Percentiles rank a stretch among this genome's conserved stretches.
Evolutionary conservation across 1,140 invertebrate species (phyloP).

Genomic region (Spodoptera frugiperda): DNA sequence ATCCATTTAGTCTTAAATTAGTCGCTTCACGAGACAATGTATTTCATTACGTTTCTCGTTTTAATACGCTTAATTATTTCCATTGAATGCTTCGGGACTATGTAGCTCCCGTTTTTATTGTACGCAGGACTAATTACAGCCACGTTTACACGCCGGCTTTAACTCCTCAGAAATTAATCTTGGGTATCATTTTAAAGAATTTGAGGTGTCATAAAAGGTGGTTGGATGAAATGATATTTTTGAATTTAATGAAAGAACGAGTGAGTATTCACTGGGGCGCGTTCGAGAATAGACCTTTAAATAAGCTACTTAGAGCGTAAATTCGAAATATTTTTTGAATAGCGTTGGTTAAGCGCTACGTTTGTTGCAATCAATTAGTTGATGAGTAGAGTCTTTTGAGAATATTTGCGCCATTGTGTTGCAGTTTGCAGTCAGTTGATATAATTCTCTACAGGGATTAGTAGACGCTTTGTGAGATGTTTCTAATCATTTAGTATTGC

Average conservation of each 20-base stretch:
- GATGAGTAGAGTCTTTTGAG: too few relatives aligned
- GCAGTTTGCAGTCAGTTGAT: too few relatives aligned
- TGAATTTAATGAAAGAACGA: conserved; percentile 3
- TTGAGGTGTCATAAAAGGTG: conserved; percentile 12
- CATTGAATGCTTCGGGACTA: conserved; percentile 58
- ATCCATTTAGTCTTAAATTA: conserved; percentile 52
- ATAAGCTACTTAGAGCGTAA: too few relatives aligned
- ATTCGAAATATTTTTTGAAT: too few relatives aligned
- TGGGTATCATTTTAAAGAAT: conserved; percentile 48
- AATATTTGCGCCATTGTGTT: too few relatives aligned
- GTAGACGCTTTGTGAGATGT: too few relatives aligned
- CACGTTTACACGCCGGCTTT: conserved; percentile 30
- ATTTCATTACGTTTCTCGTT: conserved; percentile 62
- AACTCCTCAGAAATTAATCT: conserved; percentile 38
- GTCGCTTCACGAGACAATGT: conserved; percentile 59
- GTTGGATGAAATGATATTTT: conserved; percentile 14
- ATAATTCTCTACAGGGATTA: too few relatives aligned
- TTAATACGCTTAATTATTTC: conserved; percentile 68
- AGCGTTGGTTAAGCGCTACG: too few relatives aligned
- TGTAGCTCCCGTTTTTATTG: conserved; percentile 56
- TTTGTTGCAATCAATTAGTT: too few relatives aligned
- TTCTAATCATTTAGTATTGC: too few relatives aligned
- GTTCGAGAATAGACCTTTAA: too few relatives aligned
- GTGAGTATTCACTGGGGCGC: background rate
- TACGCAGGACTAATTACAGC: conserved; percentile 41